Evolutionary conservation across 2,888 invertebrate species (phyloP).

Genomic region (Lissocephala sabroskyi): DNA sequence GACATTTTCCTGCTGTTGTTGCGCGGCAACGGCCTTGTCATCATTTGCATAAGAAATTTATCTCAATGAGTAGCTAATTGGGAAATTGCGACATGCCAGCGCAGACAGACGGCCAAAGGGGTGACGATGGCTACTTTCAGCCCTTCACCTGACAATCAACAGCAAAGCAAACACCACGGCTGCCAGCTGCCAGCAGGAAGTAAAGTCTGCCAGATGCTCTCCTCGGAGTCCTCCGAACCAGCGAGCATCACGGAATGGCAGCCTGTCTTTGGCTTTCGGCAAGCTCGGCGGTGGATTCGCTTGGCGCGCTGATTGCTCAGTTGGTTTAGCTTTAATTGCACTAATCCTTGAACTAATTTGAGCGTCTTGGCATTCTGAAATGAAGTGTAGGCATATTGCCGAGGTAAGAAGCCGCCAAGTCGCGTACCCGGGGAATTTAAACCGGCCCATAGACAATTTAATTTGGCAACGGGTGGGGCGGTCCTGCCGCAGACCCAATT

Average conservation of each 20-base stretch:
- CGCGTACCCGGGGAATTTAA: constrained; percentile 27
- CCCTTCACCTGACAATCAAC: constrained; percentile 11
- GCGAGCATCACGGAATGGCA: too few relatives aligned
- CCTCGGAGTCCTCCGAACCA: too few relatives aligned
- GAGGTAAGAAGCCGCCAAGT: constrained; percentile 47
- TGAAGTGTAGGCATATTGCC: constrained; percentile 28
- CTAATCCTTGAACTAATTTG: constrained; percentile 66
- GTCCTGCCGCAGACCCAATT: constrained; percentile 47
- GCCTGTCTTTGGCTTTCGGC: too few relatives aligned
- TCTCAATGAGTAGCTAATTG: constrained; percentile 65
- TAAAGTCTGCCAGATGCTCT: too few relatives aligned
- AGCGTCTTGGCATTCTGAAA: constrained; percentile 31
- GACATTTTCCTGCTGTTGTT: constrained; percentile 11
- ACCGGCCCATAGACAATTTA: constrained; percentile 36
- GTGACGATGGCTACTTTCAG: too few relatives aligned
- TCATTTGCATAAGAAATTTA: constrained; percentile 67
- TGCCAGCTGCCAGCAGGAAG: constrained; percentile 19
- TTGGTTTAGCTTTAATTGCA: constrained; percentile 55
- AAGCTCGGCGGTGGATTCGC: too few relatives aligned
- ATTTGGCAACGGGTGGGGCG: constrained; percentile 21
- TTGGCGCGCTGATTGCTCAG: constrained; percentile 3
- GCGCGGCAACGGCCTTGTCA: constrained; percentile 55
- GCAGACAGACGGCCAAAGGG: constrained; percentile 1
- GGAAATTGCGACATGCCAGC: constrained; percentile 53
- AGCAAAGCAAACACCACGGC: constrained; percentile 39